Evolutionary conservation across 2,888 invertebrate species (phyloP).

Genomic region (Callyntrura guangdongensis): DNA sequence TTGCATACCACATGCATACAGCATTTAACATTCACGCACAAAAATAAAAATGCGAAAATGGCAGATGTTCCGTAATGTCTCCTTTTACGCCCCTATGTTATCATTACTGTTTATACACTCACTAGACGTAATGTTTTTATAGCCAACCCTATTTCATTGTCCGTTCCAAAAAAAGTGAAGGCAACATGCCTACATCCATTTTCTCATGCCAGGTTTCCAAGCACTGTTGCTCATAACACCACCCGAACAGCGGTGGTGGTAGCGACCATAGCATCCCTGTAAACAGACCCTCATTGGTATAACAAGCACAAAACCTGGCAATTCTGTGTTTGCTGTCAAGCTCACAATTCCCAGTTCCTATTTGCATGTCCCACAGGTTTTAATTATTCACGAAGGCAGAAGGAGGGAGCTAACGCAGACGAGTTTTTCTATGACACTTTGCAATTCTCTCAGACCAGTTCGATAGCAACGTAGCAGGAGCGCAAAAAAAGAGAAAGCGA

Average conservation of each 20-base stretch:
- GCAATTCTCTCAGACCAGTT: conserved; percentile 65
- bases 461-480: background rate
- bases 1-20: conserved; percentile 5
- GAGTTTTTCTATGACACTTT: conserved; percentile 81
- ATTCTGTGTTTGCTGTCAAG: conserved; percentile 80
- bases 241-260: background rate
- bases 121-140: background rate
- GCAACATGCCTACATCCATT: background rate
- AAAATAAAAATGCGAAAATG: background rate
- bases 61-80: background rate
- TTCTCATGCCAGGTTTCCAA: conserved; percentile 64
- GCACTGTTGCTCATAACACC: conserved; percentile 73
- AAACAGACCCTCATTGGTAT: conserved; percentile 54
- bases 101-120: background rate
- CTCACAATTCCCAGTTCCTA: conserved; percentile 84
- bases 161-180: background rate
- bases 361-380: conserved; percentile 85
- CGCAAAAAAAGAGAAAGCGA: conserved; percentile 20
- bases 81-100: background rate
- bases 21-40: background rate
- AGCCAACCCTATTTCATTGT: conserved; percentile 1
- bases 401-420: conserved; percentile 69
- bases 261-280: background rate
- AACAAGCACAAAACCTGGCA: conserved; percentile 66
- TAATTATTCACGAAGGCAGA: conserved; percentile 84